These are phyloP conservation scores for Forbesichthys agassizii DNA, from an alignment of 2,113 vertebrate genomes.

Conservation along the genomic window DNA sequence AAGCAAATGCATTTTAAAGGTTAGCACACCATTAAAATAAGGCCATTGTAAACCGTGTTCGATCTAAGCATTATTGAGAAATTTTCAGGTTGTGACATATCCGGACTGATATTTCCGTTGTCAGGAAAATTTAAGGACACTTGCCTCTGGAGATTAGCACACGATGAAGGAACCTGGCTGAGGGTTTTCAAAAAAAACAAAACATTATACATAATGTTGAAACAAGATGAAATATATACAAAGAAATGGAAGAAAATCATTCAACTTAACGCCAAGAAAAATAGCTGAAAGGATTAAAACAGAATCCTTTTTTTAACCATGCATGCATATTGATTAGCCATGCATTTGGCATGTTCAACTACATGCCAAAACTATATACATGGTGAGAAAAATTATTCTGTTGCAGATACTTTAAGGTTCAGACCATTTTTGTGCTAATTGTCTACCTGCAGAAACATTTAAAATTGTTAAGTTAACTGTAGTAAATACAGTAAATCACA, in stretches of 20 bases:
- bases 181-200: conserved; percentile 43
- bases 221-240: conserved; percentile 36
- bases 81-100: conserved; percentile 29
- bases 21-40: conserved; percentile 8
- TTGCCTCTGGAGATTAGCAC: conserved; percentile 86
- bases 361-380: too few species aligned
- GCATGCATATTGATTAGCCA: too few species aligned
- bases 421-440: too few species aligned
- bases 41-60: neutral
- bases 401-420: too few species aligned
- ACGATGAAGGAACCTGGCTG: conserved; percentile 78
- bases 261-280: too few species aligned
- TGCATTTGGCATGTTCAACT: too few species aligned
- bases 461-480: neutral
- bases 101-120: conserved; percentile 38
- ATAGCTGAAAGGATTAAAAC: too few species aligned
- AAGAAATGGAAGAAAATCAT: neutral
- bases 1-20: neutral
- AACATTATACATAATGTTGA: conserved; percentile 31
- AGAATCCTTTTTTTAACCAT: too few species aligned
- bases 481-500: too few species aligned
- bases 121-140: conserved; percentile 70
- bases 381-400: too few species aligned
- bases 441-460: neutral
- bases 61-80: conserved; percentile 13